Conservation (phyloP, 1,140 invertebrate genomes). For the Megathymus violae region DNA sequence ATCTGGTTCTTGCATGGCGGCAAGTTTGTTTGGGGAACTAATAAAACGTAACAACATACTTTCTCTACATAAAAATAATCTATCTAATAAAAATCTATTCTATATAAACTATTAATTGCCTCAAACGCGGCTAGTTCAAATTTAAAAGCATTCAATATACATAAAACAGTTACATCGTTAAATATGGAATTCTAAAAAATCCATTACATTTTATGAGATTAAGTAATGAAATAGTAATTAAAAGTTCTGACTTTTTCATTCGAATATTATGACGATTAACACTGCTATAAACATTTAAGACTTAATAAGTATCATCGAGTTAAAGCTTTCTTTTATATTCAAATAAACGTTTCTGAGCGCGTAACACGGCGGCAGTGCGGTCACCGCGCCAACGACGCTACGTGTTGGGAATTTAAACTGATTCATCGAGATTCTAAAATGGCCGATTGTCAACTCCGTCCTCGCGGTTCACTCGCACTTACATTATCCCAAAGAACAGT, state of each 20-base stretch:
- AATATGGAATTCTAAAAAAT: neutral
- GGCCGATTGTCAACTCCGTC: constrained; percentile 59
- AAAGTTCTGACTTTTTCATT: neutral
- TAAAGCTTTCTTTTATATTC: constrained; percentile 32
- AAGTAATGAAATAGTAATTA: neutral
- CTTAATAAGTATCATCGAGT: neutral
- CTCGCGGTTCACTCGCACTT: constrained; percentile 37
- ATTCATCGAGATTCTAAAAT: constrained; percentile 74
- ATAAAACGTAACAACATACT: no score
- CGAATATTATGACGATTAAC: neutral
- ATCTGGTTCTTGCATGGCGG: no score
- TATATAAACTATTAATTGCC: no score
- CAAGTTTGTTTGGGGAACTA: no score
- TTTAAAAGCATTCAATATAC: neutral
- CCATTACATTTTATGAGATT: neutral
- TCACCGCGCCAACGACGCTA: constrained; percentile 48
- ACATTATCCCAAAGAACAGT: constrained; percentile 39
- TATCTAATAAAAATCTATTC: no score
- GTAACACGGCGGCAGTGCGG: constrained; percentile 49
- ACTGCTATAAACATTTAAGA: neutral
- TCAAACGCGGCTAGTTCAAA: neutral
- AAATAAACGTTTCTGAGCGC: constrained; percentile 42
- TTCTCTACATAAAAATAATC: no score
- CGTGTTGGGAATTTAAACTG: constrained; percentile 73
- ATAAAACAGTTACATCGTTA: neutral